phyloP scores from a whole-genome alignment of 2,888 invertebrate genomes.

The Malthinus seriepunctatus region DNA sequence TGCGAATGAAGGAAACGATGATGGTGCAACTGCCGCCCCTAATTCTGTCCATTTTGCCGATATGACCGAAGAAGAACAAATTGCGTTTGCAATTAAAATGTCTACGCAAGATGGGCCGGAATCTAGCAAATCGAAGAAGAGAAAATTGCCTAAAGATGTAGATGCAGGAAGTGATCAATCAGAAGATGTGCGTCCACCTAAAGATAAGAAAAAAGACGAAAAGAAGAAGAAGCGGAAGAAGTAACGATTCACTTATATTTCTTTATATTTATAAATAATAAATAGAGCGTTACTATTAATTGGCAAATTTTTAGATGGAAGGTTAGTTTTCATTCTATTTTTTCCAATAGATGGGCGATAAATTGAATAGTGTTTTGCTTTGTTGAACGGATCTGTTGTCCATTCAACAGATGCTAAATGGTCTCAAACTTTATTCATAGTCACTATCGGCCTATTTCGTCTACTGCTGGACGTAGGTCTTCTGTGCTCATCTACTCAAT shows the following conservation, averaged over 20 bases:
- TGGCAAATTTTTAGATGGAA: not conserved
- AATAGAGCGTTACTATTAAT: not conserved
- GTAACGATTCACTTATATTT: conserved; percentile 5
- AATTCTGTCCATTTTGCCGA: conserved; percentile 77
- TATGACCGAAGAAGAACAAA: conserved; percentile 99
- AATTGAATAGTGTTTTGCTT: no score
- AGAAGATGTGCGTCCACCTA: conserved; percentile 82
- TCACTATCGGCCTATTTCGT: no score
- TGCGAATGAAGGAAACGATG: conserved; percentile 66
- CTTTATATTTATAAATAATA: not conserved
- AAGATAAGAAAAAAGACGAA: conserved; percentile 67
- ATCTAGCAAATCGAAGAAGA: conserved; percentile 39
- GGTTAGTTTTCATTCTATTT: no score
- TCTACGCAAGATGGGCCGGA: conserved; percentile 89
- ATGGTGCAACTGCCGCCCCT: conserved; percentile 46
- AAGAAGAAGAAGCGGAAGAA: conserved; percentile 47
- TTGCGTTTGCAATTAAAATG: conserved; percentile 99
- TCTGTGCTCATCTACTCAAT: no score
- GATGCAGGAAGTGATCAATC: conserved; percentile 91
- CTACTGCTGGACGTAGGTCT: no score
- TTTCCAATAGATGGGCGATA: no score
- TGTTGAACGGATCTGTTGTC: no score
- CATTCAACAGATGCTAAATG: no score
- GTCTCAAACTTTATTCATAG: no score
- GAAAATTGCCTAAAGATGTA: conserved; percentile 74